Percentiles rank a stretch among this genome's conserved stretches.
phyloP scores from a whole-genome alignment of 1,140 invertebrate species.

The Cardiocondyla obscurior region DNA sequence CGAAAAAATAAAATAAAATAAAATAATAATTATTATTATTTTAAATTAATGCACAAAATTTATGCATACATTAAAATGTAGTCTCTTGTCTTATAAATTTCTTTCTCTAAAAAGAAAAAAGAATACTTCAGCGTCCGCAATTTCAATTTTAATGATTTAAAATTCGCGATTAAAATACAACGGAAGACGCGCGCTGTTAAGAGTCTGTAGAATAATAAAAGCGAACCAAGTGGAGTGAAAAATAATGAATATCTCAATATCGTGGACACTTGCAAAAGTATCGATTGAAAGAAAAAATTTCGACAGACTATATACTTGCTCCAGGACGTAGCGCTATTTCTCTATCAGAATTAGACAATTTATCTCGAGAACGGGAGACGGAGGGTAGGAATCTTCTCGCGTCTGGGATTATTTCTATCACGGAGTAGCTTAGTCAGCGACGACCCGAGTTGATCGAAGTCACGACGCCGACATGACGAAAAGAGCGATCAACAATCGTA shows the following conservation, averaged over 20 bases:
- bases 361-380: neutral
- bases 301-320: neutral
- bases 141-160: slow-evolving; percentile 8
- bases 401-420: slow-evolving; percentile 3
- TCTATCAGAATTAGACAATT: neutral
- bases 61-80: too few relatives aligned
- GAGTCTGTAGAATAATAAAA: neutral
- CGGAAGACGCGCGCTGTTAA: neutral
- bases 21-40: too few relatives aligned
- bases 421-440: neutral
- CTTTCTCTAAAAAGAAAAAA: too few relatives aligned
- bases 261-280: neutral
- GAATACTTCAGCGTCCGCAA: too few relatives aligned
- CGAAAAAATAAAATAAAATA: neutral
- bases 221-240: neutral
- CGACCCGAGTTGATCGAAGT: neutral
- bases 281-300: slow-evolving; percentile 7
- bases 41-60: too few relatives aligned
- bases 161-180: neutral
- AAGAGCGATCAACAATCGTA: neutral
- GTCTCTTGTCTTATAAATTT: too few relatives aligned
- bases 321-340: neutral
- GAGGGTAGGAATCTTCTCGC: neutral
- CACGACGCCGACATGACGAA: neutral
- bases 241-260: neutral